Percentiles rank a stretch among this genome's conserved stretches.
phyloP scores from a whole-genome alignment of 2,113 vertebrate species.

The Vulpes vulpes region DNA sequence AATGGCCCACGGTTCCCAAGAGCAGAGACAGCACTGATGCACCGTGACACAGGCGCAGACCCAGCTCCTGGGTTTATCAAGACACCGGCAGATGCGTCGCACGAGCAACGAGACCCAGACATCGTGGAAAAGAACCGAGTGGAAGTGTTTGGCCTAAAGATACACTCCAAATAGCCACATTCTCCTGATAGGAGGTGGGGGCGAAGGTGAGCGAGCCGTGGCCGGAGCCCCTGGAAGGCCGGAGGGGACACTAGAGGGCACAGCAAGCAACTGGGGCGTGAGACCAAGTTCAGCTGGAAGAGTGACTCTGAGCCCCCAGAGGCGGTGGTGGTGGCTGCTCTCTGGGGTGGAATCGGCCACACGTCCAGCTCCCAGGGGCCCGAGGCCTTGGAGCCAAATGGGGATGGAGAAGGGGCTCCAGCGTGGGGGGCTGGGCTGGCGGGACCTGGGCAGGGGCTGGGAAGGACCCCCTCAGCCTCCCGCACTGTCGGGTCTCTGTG shows the following conservation, averaged over 20 bases:
- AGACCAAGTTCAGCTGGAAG: neutral
- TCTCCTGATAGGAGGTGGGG: too few species aligned
- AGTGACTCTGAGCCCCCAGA: neutral
- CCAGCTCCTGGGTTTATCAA: neutral
- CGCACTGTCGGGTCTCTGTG: fast-evolving
- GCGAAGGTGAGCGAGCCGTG: neutral
- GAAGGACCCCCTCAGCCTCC: too few species aligned
- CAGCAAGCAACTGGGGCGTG: neutral
- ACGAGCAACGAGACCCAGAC: fast-evolving
- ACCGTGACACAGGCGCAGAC: neutral
- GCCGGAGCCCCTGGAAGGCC: neutral
- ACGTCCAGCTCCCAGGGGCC: neutral
- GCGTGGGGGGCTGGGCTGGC: too few species aligned
- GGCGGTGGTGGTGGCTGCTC: neutral
- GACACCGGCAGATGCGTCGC: neutral
- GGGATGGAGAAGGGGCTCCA: neutral
- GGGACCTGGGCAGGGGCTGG: neutral
- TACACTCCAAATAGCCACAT: too few species aligned
- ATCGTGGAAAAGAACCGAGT: too few species aligned
- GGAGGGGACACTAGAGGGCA: neutral
- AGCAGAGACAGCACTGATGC: neutral
- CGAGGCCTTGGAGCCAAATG: neutral
- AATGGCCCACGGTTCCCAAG: fast-evolving
- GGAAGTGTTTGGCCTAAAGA: neutral
- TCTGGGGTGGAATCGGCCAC: neutral